phyloP scores from a whole-genome alignment of 2,888 invertebrate species.

The Rhagonycha lutea region DNA sequence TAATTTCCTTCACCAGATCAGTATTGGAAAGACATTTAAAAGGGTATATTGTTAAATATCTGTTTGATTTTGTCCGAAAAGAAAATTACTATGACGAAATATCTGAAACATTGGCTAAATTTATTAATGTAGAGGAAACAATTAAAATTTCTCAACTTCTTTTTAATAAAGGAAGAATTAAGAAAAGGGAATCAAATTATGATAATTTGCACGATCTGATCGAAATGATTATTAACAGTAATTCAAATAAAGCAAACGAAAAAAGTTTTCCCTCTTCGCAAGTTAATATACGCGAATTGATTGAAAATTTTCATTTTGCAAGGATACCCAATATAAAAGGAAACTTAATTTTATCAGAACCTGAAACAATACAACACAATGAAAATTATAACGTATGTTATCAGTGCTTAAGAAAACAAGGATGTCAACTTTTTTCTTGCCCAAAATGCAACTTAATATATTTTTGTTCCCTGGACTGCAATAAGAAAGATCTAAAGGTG shows the following conservation, averaged over 20 bases:
- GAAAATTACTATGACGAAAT: conserved; percentile 35
- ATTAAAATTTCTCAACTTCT: conserved; percentile 38
- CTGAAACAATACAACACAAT: conserved; percentile 30
- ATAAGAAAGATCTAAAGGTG: conserved; percentile 37
- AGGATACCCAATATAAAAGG: not conserved
- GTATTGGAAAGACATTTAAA: conserved; percentile 36
- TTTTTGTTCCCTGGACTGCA: conserved; percentile 49
- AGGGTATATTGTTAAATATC: conserved; percentile 36
- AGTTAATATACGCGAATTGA: conserved; percentile 1
- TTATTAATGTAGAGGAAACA: conserved; percentile 37
- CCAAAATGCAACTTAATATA: conserved; percentile 47
- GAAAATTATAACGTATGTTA: conserved; percentile 48
- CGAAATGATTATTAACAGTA: conserved; percentile 15
- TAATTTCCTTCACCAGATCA: conserved; percentile 34
- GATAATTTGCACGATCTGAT: conserved; percentile 5
- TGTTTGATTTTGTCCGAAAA: conserved; percentile 41
- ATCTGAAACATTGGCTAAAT: conserved; percentile 38
- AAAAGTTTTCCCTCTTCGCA: not conserved
- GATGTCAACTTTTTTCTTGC: conserved; percentile 41
- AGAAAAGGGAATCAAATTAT: not conserved
- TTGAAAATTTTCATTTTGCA: conserved; percentile 10
- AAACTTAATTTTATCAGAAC: conserved; percentile 18
- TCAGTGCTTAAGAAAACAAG: conserved; percentile 41
- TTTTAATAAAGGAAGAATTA: conserved; percentile 31
- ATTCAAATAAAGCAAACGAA: not conserved